phyloP scores from a whole-genome alignment of 2,113 vertebrate genomes.

The Erythrolamprus reginae region DNA sequence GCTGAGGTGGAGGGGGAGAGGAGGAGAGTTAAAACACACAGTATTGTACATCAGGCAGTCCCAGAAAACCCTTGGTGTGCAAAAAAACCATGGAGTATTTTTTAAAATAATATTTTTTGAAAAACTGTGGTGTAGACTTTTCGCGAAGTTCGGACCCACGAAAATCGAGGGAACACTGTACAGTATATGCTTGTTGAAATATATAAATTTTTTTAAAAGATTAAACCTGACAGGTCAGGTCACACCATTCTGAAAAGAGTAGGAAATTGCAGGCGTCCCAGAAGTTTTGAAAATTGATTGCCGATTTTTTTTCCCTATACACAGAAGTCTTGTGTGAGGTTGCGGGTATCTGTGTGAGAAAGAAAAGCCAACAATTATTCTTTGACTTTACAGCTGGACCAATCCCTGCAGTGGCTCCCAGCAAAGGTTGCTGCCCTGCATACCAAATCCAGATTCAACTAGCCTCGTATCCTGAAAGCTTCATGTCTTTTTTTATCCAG shows the following conservation, averaged over 20 bases:
- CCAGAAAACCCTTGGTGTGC: too few species aligned
- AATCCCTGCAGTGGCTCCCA: background rate
- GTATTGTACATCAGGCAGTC: too few species aligned
- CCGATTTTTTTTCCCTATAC: background rate
- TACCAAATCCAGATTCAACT: background rate
- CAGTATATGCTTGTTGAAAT: too few species aligned
- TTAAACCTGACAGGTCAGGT: background rate
- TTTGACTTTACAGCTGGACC: too few species aligned
- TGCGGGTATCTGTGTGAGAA: background rate
- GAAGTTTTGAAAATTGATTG: background rate
- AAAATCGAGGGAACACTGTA: too few species aligned
- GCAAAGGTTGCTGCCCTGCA: background rate
- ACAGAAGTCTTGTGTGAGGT: background rate
- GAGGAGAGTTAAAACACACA: too few species aligned
- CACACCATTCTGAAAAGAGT: background rate
- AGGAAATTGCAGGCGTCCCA: background rate
- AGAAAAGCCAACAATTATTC: background rate
- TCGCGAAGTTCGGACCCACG: too few species aligned
- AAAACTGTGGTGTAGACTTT: too few species aligned
- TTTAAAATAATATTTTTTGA: too few species aligned
- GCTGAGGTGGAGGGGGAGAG: too few species aligned
- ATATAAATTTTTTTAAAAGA: too few species aligned
- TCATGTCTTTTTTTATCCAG: background rate
- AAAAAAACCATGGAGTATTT: too few species aligned
- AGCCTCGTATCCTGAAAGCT: background rate